Evolutionary conservation across 2,113 vertebrate genomes (phyloP).

Genomic region (Motacilla alba): DNA sequence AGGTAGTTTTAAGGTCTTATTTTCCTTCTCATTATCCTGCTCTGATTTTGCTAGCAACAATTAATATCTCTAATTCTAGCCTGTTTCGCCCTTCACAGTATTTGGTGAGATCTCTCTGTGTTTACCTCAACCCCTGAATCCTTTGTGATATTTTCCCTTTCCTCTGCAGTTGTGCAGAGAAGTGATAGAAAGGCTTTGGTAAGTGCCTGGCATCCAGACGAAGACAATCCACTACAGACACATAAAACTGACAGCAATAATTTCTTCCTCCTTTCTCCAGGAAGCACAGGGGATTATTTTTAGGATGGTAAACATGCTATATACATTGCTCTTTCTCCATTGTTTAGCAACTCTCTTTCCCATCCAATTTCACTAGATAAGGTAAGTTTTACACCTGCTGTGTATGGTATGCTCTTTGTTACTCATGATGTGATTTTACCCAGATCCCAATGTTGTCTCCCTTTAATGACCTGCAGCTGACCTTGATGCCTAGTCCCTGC

Average conservation of each 20-base stretch:
- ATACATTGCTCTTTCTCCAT: background rate
- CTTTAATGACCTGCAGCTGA: background rate
- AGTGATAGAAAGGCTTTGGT: background rate
- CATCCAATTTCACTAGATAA: background rate
- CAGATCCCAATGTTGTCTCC: background rate
- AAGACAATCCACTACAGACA: background rate
- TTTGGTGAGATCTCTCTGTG: background rate
- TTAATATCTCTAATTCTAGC: background rate
- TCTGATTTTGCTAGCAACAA: background rate
- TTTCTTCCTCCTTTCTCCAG: background rate
- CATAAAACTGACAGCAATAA: rapidly evolving
- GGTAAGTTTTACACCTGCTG: background rate
- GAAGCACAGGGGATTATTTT: background rate
- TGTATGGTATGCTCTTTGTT: background rate
- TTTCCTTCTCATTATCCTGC: background rate
- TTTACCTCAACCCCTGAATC: background rate
- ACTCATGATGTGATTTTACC: background rate
- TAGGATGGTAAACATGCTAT: background rate
- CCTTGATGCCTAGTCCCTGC: background rate
- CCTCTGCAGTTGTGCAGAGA: background rate
- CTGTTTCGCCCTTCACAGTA: background rate
- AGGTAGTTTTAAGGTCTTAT: background rate
- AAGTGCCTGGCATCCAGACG: background rate
- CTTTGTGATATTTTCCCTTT: background rate
- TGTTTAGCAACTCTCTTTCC: background rate